Evolutionary conservation across 1,140 invertebrate genomes (phyloP).

Genomic region (Charaxes varanes): DNA sequence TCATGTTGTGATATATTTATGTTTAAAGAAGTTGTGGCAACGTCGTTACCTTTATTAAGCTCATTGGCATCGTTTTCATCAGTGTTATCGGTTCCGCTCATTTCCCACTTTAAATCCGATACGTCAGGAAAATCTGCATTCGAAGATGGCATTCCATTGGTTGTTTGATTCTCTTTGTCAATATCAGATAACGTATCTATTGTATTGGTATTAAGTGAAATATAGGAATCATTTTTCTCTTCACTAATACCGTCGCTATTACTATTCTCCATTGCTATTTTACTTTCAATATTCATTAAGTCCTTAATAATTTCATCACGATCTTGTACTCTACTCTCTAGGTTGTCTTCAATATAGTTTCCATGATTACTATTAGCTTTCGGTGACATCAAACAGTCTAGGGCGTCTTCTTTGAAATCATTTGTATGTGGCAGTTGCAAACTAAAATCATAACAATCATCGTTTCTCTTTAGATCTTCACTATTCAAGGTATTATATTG

Average conservation of each 20-base stretch:
- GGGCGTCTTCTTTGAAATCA: conserved; percentile 52
- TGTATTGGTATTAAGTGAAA: not conserved
- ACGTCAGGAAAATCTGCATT: conserved; percentile 1
- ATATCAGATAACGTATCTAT: conserved; percentile 2
- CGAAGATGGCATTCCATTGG: too few relatives aligned
- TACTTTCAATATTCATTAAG: conserved; percentile 58
- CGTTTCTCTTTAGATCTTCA: conserved; percentile 44
- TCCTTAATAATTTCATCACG: conserved; percentile 62
- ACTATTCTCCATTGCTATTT: conserved; percentile 27
- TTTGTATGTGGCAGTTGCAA: conserved; percentile 42
- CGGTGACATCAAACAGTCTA: conserved; percentile 55
- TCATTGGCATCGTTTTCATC: too few relatives aligned
- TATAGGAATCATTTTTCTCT: not conserved
- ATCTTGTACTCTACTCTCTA: conserved; percentile 39
- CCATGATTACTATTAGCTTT: conserved; percentile 39
- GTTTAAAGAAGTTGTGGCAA: not conserved
- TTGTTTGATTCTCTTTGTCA: conserved; percentile 1
- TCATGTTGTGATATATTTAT: not conserved
- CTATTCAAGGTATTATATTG: conserved; percentile 39
- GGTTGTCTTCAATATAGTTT: conserved; percentile 28
- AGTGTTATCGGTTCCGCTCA: conserved; percentile 1
- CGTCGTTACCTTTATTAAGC: conserved; percentile 1
- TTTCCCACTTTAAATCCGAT: conserved; percentile 10
- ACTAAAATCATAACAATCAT: conserved; percentile 54
- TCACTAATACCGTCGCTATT: conserved; percentile 4